These are phyloP conservation scores for Acanthisitta chloris DNA, from an alignment of 2,113 vertebrate species.

Conservation along the genomic window DNA sequence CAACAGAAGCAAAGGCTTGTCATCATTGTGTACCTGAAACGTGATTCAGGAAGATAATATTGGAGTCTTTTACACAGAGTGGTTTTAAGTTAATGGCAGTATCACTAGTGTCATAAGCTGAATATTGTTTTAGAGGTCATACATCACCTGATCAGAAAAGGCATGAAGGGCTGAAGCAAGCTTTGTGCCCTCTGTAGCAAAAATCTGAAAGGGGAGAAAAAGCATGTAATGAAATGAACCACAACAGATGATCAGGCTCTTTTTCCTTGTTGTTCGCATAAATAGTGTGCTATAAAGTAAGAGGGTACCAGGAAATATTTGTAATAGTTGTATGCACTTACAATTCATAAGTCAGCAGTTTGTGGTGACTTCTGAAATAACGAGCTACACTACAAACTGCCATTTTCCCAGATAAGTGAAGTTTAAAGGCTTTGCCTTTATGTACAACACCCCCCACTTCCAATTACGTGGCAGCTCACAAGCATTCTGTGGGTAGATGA, in stretches of 20 bases:
- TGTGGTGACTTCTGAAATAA: neutral
- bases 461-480: neutral
- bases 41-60: neutral
- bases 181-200: constrained; percentile 90
- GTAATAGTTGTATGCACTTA: neutral
- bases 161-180: constrained; percentile 83
- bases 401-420: neutral
- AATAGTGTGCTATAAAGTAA: neutral
- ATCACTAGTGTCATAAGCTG: neutral
- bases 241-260: neutral
- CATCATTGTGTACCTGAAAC: constrained; percentile 85
- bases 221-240: neutral
- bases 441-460: accelerated
- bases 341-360: neutral
- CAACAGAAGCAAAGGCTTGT: constrained; percentile 82
- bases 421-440: neutral
- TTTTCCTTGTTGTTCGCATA: neutral
- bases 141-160: constrained; percentile 87
- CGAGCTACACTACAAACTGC: neutral
- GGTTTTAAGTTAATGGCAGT: too few relatives aligned
- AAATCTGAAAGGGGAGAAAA: constrained; percentile 75
- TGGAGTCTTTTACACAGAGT: too few relatives aligned
- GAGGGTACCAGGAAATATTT: neutral
- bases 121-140: neutral
- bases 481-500: neutral